phyloP scores from a whole-genome alignment of 2,113 vertebrate species.

The Etheostoma cragini region DNA sequence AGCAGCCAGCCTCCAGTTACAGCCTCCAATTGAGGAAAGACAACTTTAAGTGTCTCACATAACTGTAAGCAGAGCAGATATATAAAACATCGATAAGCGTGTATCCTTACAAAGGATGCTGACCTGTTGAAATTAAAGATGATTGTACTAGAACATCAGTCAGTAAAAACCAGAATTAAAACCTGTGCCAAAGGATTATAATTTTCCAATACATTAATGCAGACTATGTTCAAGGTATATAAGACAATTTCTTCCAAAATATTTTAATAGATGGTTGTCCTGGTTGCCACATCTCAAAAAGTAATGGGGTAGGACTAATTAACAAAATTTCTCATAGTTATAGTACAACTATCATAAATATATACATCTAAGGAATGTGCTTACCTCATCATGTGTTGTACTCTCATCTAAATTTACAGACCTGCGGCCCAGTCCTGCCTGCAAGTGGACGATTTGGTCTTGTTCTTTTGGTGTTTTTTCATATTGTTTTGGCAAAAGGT shows the following conservation, averaged over 20 bases:
- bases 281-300: too few relatives aligned
- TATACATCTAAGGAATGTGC: background rate
- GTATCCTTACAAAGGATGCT: too few relatives aligned
- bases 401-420: background rate
- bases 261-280: background rate
- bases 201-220: too few relatives aligned
- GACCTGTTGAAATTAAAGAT: too few relatives aligned
- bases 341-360: background rate
- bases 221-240: too few relatives aligned
- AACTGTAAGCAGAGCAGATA: background rate
- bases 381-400: background rate
- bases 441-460: background rate
- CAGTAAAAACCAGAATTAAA: too few relatives aligned
- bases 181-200: too few relatives aligned
- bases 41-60: background rate
- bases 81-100: too few relatives aligned
- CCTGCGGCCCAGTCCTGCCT: background rate
- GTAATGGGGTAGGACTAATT: too few relatives aligned
- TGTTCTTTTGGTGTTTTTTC: background rate
- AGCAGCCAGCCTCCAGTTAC: background rate
- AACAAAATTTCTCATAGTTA: too few relatives aligned
- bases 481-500: background rate
- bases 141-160: too few relatives aligned
- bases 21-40: background rate
- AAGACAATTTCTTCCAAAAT: background rate